These are phyloP conservation scores for Brachyrhaphis roseni DNA, from an alignment of 2,797 vertebrate species.

Conservation along the genomic window DNA sequence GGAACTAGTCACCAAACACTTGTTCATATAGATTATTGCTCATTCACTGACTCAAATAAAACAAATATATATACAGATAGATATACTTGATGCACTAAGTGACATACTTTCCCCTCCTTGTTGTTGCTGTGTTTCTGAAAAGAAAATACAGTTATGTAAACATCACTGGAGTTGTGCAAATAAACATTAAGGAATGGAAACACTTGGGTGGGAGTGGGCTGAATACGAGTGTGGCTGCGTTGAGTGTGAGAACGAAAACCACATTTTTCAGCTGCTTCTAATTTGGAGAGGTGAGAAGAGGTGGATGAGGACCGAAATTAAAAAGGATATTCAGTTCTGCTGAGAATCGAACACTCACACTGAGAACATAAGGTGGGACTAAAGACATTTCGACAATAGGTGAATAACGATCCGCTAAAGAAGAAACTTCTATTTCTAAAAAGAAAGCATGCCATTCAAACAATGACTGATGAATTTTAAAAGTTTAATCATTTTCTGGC, in stretches of 20 bases:
- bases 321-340: conserved; percentile 6
- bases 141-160: conserved; percentile 82
- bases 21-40: conserved; percentile 47
- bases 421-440: background rate
- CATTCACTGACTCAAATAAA: conserved; percentile 66
- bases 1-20: conserved; percentile 54
- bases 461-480: background rate
- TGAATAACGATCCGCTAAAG: background rate
- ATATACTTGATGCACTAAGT: conserved; percentile 71
- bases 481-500: background rate
- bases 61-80: conserved; percentile 49
- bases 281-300: conserved; percentile 34
- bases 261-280: conserved; percentile 33
- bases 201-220: conserved; percentile 33
- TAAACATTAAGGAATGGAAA: conserved; percentile 65
- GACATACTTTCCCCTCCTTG: conserved; percentile 86
- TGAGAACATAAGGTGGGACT: background rate
- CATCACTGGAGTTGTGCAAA: conserved; percentile 69
- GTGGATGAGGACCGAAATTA: conserved; percentile 14
- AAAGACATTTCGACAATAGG: background rate
- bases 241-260: conserved; percentile 28
- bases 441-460: background rate
- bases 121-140: conserved; percentile 86
- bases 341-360: conserved; percentile 7
- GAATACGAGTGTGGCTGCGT: conserved; percentile 25